Evolutionary conservation across 2,888 invertebrate species (phyloP).

Genomic region (Panorpa germanica): DNA sequence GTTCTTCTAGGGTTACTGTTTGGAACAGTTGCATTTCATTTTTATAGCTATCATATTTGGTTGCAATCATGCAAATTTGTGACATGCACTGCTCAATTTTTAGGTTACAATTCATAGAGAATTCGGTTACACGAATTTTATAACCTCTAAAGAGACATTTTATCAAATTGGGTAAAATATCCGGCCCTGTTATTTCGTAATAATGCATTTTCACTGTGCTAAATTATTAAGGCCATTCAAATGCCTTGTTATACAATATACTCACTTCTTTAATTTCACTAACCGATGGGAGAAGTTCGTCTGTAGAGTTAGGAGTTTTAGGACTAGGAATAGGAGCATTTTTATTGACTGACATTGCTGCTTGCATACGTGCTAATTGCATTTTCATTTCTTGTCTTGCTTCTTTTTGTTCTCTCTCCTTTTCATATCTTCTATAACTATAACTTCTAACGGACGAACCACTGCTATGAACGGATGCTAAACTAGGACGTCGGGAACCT

Average conservation of each 20-base stretch:
- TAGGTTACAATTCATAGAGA: too few species aligned
- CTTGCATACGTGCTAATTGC: slow-evolving; percentile 48
- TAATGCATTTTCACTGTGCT: too few species aligned
- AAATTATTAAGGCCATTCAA: background rate
- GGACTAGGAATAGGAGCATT: slow-evolving; percentile 47
- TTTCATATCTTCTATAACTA: slow-evolving; percentile 60
- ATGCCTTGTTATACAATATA: background rate
- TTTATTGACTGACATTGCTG: slow-evolving; percentile 19
- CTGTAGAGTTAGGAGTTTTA: slow-evolving; percentile 65
- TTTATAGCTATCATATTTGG: too few species aligned
- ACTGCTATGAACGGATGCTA: slow-evolving; percentile 71
- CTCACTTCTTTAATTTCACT: slow-evolving; percentile 60
- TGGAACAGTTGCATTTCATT: too few species aligned
- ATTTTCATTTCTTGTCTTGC: slow-evolving; percentile 58
- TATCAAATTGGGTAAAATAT: too few species aligned
- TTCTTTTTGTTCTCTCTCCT: slow-evolving; percentile 65
- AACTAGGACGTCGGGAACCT: slow-evolving; percentile 78
- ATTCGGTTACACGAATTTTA: too few species aligned
- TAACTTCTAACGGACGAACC: slow-evolving; percentile 68
- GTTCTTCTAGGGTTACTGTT: too few species aligned
- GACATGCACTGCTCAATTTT: too few species aligned
- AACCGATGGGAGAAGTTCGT: slow-evolving; percentile 63
- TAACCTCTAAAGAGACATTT: too few species aligned
- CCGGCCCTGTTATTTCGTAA: too few species aligned
- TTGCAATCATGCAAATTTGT: too few species aligned